phyloP scores from a whole-genome alignment of 1,140 invertebrate genomes.

The Ceratitis capitata region DNA sequence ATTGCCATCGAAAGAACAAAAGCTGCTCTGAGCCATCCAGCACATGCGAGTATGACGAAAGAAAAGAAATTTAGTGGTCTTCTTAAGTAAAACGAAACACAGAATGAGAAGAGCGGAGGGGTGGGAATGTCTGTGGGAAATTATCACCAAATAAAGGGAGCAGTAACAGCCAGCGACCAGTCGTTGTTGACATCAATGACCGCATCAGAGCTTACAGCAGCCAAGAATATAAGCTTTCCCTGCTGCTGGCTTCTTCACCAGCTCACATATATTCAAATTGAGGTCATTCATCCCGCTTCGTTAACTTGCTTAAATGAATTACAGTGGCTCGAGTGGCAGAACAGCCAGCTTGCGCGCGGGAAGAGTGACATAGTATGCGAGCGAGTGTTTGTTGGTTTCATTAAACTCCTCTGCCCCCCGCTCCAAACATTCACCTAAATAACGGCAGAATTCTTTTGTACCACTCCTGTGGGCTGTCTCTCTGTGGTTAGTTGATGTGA shows the following conservation, averaged over 20 bases:
- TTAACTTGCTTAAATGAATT: constrained; percentile 47
- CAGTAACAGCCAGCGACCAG: not conserved
- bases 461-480: not conserved
- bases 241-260: not conserved
- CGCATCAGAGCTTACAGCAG: not conserved
- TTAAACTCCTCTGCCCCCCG: too few relatives aligned
- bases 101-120: not conserved
- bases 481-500: not conserved
- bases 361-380: too few relatives aligned
- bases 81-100: not conserved
- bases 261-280: constrained; percentile 62
- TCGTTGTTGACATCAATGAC: not conserved
- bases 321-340: not conserved
- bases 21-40: too few relatives aligned
- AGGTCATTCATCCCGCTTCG: constrained; percentile 65
- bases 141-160: not conserved
- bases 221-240: not conserved
- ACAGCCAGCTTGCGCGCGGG: not conserved
- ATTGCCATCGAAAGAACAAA: not conserved
- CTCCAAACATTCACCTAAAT: not conserved
- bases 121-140: not conserved
- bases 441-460: not conserved
- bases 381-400: too few relatives aligned
- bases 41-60: too few relatives aligned
- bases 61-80: too few relatives aligned